Base-by-base conservation (phyloP, 2,888 invertebrate species). In the Epistrophe grossulariae region DNA sequence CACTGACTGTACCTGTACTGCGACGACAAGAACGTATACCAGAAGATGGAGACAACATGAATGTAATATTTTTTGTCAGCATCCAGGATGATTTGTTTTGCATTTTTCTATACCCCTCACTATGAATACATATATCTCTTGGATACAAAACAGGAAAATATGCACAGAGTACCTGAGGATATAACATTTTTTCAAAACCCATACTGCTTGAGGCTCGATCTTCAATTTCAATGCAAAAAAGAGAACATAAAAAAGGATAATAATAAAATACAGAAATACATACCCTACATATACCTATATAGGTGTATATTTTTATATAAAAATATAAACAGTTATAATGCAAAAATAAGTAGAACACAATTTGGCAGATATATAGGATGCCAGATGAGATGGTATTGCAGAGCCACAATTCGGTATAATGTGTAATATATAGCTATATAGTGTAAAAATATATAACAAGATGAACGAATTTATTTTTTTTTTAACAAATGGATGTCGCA, bases 161-260 rank as follows among this genome's bases (percentile, higher is more conserved):
- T 35, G 13, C 71, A 71, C 28, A 70, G 48, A 8, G 24, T 76
- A 74, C 81, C 81, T 76, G 76, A 85, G 85, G 78, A 81, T 55
- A 73, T 80, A 84, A 73, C 66, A 80, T 73, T 50, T 59, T 13
- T 60, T 1, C 70, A 17, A 68, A 68, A 55, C 55, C 28, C 62
- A 57, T 28, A 45, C 62, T 38, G 48, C 78, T 78, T 66, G 64
- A 59, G 79, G 59, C 79, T 70, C 82, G 82, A 87, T 79, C 87
- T 87, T 87, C 87, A 87, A 82, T 87, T 87, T 87, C 74, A 83
- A 87, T 87, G 87, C 87, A 87, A 87, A 87, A n/a, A 87, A 74
- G 76, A 82, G 72, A 87, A 79, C 82, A 87, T 87, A 87, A 87
- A 87, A 87, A 87, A 87, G 82, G 82, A 87, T 85, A 76, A 87